Conservation (phyloP, 2,113 vertebrate species). For the Dascyllus trimaculatus region DNA sequence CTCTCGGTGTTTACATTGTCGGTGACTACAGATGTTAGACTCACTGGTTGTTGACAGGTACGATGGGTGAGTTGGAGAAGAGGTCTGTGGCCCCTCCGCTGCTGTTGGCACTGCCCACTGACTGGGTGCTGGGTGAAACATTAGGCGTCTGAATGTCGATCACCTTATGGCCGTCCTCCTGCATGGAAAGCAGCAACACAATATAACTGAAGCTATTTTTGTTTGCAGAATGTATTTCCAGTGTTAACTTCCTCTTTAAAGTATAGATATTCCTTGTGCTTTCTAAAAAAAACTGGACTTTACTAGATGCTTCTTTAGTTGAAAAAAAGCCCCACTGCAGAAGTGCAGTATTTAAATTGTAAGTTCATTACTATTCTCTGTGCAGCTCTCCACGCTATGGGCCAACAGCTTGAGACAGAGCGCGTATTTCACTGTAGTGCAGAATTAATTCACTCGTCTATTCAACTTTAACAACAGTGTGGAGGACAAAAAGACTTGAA, state of each 20-base stretch:
- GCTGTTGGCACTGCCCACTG: constrained; percentile 90
- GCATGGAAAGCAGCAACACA: constrained; percentile 34
- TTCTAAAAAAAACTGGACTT: neutral
- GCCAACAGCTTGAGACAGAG: constrained; percentile 47
- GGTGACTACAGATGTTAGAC: constrained; percentile 11
- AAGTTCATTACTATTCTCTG: constrained; percentile 58
- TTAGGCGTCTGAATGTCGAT: constrained; percentile 90
- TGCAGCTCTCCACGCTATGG: constrained; percentile 37
- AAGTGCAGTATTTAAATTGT: constrained; percentile 17
- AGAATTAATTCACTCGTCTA: constrained; percentile 54
- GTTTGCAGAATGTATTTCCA: neutral
- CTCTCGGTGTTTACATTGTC: neutral
- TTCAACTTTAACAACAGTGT: constrained; percentile 46
- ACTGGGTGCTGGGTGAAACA: constrained; percentile 91
- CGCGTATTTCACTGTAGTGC: constrained; percentile 45
- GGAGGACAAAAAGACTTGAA: constrained; percentile 24
- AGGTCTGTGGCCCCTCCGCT: constrained; percentile 87
- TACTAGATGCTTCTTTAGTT: constrained; percentile 21
- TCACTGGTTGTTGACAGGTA: constrained; percentile 90
- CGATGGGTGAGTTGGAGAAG: constrained; percentile 87
- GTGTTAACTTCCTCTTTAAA: neutral
- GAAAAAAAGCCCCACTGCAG: constrained; percentile 34
- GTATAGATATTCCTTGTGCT: neutral
- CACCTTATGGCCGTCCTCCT: constrained; percentile 91
- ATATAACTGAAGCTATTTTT: neutral